Evolutionary conservation across 2,113 vertebrate genomes (phyloP).

Genomic region (Chaetorhynchus papuensis): DNA sequence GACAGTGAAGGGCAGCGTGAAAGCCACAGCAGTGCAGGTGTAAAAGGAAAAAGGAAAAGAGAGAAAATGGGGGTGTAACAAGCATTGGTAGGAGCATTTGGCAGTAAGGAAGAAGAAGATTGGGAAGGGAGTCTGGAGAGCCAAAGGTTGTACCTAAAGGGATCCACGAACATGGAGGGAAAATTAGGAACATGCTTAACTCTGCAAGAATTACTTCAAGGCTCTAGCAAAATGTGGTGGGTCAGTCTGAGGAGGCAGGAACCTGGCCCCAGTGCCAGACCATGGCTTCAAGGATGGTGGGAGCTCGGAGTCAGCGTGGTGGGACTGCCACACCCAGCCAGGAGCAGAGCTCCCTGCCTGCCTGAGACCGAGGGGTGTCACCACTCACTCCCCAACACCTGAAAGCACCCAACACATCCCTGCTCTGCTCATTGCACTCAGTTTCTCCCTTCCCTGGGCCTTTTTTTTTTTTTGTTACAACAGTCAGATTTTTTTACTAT

Average conservation of each 20-base stretch:
- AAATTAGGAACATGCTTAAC: neutral
- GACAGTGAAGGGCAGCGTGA: neutral
- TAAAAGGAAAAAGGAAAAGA: neutral
- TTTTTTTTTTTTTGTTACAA: too few relatives aligned
- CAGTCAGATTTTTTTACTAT: neutral
- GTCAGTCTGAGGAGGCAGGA: neutral
- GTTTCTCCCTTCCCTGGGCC: neutral
- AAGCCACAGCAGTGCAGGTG: neutral
- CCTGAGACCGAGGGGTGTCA: neutral
- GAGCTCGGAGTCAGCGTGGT: accelerated
- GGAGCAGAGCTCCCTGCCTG: neutral
- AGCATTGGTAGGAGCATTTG: neutral
- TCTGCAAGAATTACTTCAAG: neutral
- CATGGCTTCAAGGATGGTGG: neutral
- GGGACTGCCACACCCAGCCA: neutral
- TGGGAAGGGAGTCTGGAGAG: neutral
- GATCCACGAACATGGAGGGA: neutral
- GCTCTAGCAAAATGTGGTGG: neutral
- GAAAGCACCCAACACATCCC: neutral
- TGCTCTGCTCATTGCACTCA: neutral
- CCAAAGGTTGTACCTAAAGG: neutral
- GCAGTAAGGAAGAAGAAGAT: neutral
- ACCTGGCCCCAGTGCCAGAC: neutral
- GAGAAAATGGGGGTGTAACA: neutral
- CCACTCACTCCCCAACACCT: neutral